phyloP scores from a whole-genome alignment of 2,888 invertebrate genomes.

The Campoplex capitator region DNA sequence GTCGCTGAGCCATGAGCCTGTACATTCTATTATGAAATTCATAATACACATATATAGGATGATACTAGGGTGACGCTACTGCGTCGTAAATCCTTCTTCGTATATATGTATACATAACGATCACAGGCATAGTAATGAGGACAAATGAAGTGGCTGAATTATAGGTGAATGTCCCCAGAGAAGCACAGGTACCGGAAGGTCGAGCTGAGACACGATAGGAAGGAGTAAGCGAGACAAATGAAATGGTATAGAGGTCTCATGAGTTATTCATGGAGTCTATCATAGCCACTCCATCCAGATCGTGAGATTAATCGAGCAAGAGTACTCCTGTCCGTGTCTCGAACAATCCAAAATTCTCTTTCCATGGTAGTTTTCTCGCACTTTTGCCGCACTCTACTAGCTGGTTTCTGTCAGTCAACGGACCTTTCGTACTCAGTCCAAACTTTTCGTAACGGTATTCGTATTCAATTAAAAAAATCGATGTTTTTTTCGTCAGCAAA shows the following conservation, averaged over 20 bases:
- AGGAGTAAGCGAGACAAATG: conserved; percentile 64
- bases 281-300: conserved; percentile 84
- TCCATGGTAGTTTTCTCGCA: conserved; percentile 18
- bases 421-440: neutral
- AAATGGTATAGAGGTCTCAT: conserved; percentile 74
- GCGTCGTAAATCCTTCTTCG: conserved; percentile 77
- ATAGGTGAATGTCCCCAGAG: conserved; percentile 82
- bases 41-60: conserved; percentile 2
- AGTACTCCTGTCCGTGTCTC: conserved; percentile 78
- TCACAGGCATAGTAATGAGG: conserved; percentile 83
- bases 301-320: conserved; percentile 83
- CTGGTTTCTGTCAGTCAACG: neutral
- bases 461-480: neutral
- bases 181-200: conserved; percentile 73
- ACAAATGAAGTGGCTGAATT: conserved; percentile 84
- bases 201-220: conserved; percentile 33
- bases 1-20: neutral
- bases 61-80: conserved; percentile 13
- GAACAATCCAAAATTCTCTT: conserved; percentile 53
- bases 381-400: neutral
- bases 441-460: neutral
- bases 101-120: conserved; percentile 75
- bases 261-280: conserved; percentile 84
- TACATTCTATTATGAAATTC: neutral
- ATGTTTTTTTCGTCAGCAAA: too few species aligned